Evolutionary conservation across 2,888 invertebrate species (phyloP).

Genomic region (Lycaena phlaeas): DNA sequence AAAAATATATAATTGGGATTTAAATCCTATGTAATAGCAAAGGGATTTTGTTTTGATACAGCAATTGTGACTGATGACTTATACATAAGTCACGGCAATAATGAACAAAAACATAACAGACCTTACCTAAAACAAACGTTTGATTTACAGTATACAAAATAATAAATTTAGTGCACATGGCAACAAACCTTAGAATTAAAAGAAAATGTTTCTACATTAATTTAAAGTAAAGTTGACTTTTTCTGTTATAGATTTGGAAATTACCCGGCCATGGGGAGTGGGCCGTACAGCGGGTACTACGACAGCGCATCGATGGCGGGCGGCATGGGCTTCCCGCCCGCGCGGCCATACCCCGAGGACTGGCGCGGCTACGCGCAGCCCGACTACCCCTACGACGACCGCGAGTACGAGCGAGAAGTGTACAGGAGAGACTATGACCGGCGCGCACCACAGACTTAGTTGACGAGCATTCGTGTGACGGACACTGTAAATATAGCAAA

Average conservation of each 20-base stretch:
- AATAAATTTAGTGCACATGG: too few relatives aligned
- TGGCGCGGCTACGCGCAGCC: slow-evolving; percentile 63
- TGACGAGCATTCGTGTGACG: slow-evolving; percentile 14
- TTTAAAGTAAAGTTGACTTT: not conserved
- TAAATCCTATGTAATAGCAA: too few relatives aligned
- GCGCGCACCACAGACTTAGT: slow-evolving; percentile 73
- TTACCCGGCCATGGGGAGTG: slow-evolving; percentile 64
- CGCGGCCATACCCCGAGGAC: slow-evolving; percentile 55
- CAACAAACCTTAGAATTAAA: too few relatives aligned
- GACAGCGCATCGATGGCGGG: slow-evolving; percentile 54
- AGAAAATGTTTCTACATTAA: too few relatives aligned
- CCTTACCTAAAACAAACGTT: too few relatives aligned
- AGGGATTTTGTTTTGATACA: too few relatives aligned
- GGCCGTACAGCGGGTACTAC: slow-evolving; percentile 50
- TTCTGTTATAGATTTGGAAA: slow-evolving; percentile 40
- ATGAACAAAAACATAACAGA: too few relatives aligned
- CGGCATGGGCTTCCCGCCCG: slow-evolving; percentile 68
- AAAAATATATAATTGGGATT: not conserved
- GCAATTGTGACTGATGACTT: too few relatives aligned
- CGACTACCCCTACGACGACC: slow-evolving; percentile 69
- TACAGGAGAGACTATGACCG: slow-evolving; percentile 77
- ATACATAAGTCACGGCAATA: too few relatives aligned
- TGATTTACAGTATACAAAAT: too few relatives aligned
- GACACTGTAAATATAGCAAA: slow-evolving; percentile 44
- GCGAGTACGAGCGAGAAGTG: slow-evolving; percentile 71